phyloP scores from a whole-genome alignment of 2,888 invertebrate genomes.

The Stictocephala bisonia region DNA sequence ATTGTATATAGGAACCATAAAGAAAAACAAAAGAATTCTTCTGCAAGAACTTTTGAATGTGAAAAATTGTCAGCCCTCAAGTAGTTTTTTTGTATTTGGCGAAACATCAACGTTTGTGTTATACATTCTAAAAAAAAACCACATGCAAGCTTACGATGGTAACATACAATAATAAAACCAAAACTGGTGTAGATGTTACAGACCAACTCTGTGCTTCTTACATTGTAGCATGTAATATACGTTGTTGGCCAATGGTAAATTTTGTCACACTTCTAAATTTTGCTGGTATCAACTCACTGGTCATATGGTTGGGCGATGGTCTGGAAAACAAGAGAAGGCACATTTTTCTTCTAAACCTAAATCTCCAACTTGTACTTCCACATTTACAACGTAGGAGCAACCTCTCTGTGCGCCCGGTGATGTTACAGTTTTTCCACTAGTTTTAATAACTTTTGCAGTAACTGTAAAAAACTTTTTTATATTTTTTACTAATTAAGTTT shows the following conservation, averaged over 20 bases:
- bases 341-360: conserved; percentile 2
- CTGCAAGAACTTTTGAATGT: not conserved
- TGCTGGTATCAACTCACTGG: not conserved
- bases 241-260: conserved; percentile 23
- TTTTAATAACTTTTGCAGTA: too few species aligned
- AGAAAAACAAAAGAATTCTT: not conserved
- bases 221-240: conserved; percentile 22
- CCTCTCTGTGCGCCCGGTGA: not conserved
- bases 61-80: not conserved
- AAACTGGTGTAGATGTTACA: conserved; percentile 16
- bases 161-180: not conserved
- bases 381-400: not conserved
- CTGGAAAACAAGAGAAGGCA: not conserved
- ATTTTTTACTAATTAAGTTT: too few species aligned
- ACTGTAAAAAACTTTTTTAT: too few species aligned
- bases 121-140: not conserved
- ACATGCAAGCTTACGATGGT: not conserved
- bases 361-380: not conserved
- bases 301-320: not conserved
- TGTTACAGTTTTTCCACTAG: too few species aligned
- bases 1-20: not conserved
- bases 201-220: conserved; percentile 29
- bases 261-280: not conserved
- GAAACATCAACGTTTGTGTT: not conserved
- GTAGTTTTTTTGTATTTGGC: not conserved